phyloP scores from a whole-genome alignment of 2,888 invertebrate genomes.

The Caenorhabditis sp. region DNA sequence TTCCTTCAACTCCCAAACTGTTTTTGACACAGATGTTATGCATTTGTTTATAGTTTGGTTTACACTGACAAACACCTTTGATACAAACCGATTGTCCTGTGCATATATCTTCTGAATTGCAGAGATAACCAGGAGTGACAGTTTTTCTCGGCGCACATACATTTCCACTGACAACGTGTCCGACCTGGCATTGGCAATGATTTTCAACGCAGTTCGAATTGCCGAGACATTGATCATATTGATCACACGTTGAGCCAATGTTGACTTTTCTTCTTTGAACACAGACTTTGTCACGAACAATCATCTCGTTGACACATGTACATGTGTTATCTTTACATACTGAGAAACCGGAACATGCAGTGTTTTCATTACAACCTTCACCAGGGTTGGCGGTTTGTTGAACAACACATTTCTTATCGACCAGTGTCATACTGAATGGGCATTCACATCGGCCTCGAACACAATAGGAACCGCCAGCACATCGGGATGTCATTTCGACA shows the following conservation, averaged over 20 bases:
- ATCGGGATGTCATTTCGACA: slow-evolving; percentile 34
- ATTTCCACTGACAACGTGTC: slow-evolving; percentile 23
- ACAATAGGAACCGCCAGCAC: slow-evolving; percentile 50
- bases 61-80: slow-evolving; percentile 61
- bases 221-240: slow-evolving; percentile 60
- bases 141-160: slow-evolving; percentile 34
- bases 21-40: slow-evolving; percentile 36
- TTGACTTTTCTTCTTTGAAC: slow-evolving; percentile 46
- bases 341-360: slow-evolving; percentile 56
- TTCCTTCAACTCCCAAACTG: slow-evolving; percentile 27
- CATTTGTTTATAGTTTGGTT: slow-evolving; percentile 30
- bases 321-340: slow-evolving; percentile 62
- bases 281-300: slow-evolving; percentile 30
- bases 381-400: slow-evolving; percentile 51
- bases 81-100: slow-evolving; percentile 62
- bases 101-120: slow-evolving; percentile 52
- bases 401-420: slow-evolving; percentile 45
- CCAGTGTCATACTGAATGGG: slow-evolving; percentile 37
- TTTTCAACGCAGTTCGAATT: slow-evolving; percentile 59
- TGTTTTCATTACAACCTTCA: slow-evolving; percentile 39
- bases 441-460: slow-evolving; percentile 49
- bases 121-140: slow-evolving; percentile 49
- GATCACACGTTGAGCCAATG: slow-evolving; percentile 61
- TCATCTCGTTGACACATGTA: slow-evolving; percentile 37
- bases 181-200: slow-evolving; percentile 45